Evolutionary conservation across 1,140 invertebrate genomes (phyloP), one percentile per base, ranked within the genome.

Genomic region (Drosophila cardini): DNA sequence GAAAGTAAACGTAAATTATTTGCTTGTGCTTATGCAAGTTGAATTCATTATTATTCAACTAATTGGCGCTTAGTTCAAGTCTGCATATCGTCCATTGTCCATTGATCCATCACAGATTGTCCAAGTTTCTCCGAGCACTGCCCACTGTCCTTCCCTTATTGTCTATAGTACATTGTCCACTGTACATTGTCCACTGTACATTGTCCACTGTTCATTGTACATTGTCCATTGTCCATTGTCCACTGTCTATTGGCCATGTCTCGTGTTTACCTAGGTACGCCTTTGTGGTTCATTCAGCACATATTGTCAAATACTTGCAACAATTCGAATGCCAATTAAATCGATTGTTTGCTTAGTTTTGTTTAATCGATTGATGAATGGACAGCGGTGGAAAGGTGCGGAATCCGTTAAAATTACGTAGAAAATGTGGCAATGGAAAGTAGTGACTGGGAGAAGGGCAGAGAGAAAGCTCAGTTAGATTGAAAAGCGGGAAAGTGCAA

Each of bases 301-400:
- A 55, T 15, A 55, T 18, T 55, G 52, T 15, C 30, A 11, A 40
- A 56, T 42, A 42, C 30, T 42, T 32, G 13, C n/a, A 48, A 61
- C 55, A 64, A 45, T 38, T 58, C 16, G 42, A 65, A 72, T 77
- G 67, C 65, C 75, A 77, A 55, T 71, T 60, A 36, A 45, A 60
- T 46, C 42, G 26, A 26, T 45, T 58, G 26, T 58, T 58, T 58
- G 56, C 40, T 32, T 26, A 10, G 42, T 45, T 34, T 58, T 43
- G 26, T 58, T 32, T 58, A 45, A 32, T 58, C 26, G 40, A 45
- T 58, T 43, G 42, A 16, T 45, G 42, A 26, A 8, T n/a, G 10
- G 10, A 16, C 42, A 16, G 42, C 13, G 13, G 13, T 43, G n/a
- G 6, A 9, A 11, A 52, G 21, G 9, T 32, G 7, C 3, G 0